These are phyloP conservation scores for Dicyrtoma fusca DNA, from an alignment of 2,888 invertebrate genomes.

Conservation along the genomic window DNA sequence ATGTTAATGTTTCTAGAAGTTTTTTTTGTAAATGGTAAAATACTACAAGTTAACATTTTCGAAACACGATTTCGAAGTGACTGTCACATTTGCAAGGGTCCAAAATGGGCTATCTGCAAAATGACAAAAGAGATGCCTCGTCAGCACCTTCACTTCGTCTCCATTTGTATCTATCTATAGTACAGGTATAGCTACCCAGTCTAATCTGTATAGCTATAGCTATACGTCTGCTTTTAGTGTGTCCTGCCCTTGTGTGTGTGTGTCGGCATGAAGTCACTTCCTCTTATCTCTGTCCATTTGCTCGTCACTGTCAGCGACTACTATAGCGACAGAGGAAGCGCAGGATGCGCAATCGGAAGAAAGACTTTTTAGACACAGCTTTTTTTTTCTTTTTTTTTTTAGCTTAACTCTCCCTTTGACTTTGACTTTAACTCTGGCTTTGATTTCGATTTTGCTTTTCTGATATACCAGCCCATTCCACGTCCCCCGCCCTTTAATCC, in stretches of 20 bases:
- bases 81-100: too few relatives aligned
- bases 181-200: too few relatives aligned
- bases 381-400: too few relatives aligned
- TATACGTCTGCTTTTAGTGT: neutral
- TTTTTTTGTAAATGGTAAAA: too few relatives aligned
- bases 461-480: conserved; percentile 5
- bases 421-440: neutral
- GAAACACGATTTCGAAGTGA: too few relatives aligned
- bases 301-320: conserved; percentile 40
- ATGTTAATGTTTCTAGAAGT: too few relatives aligned
- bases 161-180: neutral
- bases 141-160: conserved; percentile 30
- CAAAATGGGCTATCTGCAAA: too few relatives aligned
- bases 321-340: neutral
- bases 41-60: too few relatives aligned
- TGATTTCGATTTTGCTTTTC: too few relatives aligned
- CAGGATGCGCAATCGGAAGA: too few relatives aligned
- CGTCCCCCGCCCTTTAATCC: conserved; percentile 43
- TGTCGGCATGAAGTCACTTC: conserved; percentile 18
- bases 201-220: too few relatives aligned
- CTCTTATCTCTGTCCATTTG: conserved; percentile 42
- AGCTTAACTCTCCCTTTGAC: neutral
- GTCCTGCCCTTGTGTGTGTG: too few relatives aligned
- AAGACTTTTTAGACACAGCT: neutral
- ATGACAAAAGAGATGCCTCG: conserved; percentile 46